Evolutionary conservation across 1,140 invertebrate species (phyloP), one percentile per base, ranked within the genome.

Genomic region (Vanessa tameamea): DNA sequence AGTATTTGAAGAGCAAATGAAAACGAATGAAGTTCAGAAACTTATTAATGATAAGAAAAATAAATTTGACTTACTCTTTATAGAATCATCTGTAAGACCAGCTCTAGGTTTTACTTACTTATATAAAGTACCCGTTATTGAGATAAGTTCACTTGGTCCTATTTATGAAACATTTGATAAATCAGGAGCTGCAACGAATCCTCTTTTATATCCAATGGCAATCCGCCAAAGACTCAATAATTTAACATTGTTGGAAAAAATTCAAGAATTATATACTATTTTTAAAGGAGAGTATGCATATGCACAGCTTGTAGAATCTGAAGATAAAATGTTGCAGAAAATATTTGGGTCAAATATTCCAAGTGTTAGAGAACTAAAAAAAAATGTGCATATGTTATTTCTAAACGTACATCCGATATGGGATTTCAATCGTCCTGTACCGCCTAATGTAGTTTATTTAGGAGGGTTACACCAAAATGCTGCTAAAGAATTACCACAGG

Each of bases 41-140:
- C 23, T 86, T 26, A 43, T 86, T 8, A 31, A 69, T 4, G 26
- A 77, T 37, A 76, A 73, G 9, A 64, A 75, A 12, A 43, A 43
- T 8, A 69, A 77, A 63, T 82, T 81, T 71, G 84, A 87, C 63
- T 70, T 87, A 50, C 26, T 87, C 11, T 53, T 87, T 23, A 26
- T 83, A 7, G 85, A 87, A 77, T 72, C 80, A 7, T 80, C 77
- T 53, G 63, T 67, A 0, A 70, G 66, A 50, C 64, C 78, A 53
- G 64, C 73, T 59, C 64, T 86, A 7, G 50, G 51, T 1, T 81
- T 78, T 20, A 77, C 80, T 3, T 67, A 88, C 65, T 59, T 84
- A n/a, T 86, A 72, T n/a, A 82, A 87, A 20, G 79, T 77, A 0
- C 87, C 87, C 6, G 76, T 82, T 11, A 82, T 88, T 47, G 78